Conservation (phyloP, 2,888 invertebrate genomes). For the Tridacna gigas region DNA sequence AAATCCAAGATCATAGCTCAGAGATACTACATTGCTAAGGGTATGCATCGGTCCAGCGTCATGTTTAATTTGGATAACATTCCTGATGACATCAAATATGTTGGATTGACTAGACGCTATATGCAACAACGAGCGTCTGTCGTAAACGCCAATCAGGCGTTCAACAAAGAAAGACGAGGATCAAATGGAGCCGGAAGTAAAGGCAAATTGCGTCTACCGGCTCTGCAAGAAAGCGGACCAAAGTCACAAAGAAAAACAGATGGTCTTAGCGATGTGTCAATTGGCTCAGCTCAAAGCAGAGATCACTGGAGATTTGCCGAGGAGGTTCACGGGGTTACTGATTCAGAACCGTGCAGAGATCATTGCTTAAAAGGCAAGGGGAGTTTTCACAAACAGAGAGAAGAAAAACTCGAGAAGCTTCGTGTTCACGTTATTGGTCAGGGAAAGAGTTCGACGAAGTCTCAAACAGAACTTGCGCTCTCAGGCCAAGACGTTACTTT, state of each 20-base stretch:
- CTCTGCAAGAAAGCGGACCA: conserved; percentile 33
- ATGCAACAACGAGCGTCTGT: conserved; percentile 11
- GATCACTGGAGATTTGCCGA: conserved; percentile 28
- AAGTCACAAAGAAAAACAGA: neutral
- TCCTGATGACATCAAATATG: conserved; percentile 10
- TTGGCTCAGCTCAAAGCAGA: neutral
- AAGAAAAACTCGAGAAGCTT: conserved; percentile 4
- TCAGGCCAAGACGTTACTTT: conserved; percentile 3
- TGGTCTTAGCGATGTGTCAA: neutral
- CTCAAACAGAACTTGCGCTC: neutral
- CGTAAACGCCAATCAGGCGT: neutral
- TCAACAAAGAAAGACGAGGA: conserved; percentile 10
- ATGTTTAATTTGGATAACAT: conserved; percentile 30
- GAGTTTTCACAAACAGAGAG: conserved; percentile 9
- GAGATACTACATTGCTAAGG: conserved; percentile 48
- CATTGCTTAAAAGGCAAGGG: conserved; percentile 40
- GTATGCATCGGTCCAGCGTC: conserved; percentile 17
- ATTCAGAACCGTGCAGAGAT: conserved; percentile 59
- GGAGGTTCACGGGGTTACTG: conserved; percentile 57
- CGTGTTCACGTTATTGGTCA: neutral
- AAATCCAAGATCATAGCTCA: conserved; percentile 49
- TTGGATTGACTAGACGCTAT: conserved; percentile 8
- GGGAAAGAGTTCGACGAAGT: neutral
- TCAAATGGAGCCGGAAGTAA: conserved; percentile 24
- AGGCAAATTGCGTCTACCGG: conserved; percentile 27